phyloP scores from a whole-genome alignment of 2,888 invertebrate species.

The Volucella inflata region DNA sequence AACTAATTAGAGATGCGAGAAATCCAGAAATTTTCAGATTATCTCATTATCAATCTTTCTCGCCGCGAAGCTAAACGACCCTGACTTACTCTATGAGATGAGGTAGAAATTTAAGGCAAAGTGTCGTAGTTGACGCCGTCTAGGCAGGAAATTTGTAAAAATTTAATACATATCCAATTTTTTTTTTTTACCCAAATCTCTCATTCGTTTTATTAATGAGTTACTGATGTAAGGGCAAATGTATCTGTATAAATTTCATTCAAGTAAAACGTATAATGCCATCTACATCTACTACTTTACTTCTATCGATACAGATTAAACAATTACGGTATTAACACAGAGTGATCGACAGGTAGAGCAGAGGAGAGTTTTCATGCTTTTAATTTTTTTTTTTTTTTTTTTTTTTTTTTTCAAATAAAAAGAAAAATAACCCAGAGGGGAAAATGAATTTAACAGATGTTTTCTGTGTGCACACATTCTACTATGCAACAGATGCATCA shows the following conservation, averaged over 20 bases:
- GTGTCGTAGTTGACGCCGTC: conserved; percentile 53
- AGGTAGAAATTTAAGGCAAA: conserved; percentile 40
- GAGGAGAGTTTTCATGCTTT: too few species aligned
- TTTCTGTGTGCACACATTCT: conserved; percentile 39
- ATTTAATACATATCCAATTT: conserved; percentile 17
- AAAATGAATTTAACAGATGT: conserved; percentile 57
- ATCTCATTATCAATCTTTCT: conserved; percentile 36
- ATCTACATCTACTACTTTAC: neutral
- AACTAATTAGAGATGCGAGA: conserved; percentile 20
- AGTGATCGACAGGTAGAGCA: conserved; percentile 40
- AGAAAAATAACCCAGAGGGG: neutral
- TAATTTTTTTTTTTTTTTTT: neutral
- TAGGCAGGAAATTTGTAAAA: conserved; percentile 34
- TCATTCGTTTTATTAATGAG: conserved; percentile 47
- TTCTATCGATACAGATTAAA: conserved; percentile 3
- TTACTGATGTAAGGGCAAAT: neutral
- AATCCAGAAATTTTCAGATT: conserved; percentile 49
- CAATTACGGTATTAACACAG: neutral
- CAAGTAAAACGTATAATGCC: conserved; percentile 47
- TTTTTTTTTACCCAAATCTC: too few species aligned
- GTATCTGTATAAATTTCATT: conserved; percentile 49
- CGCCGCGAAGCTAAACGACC: conserved; percentile 39
- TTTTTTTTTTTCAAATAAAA: conserved; percentile 19
- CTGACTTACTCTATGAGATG: conserved; percentile 50
- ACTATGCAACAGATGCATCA: conserved; percentile 13